Percentiles rank a stretch among this genome's conserved stretches.
Evolutionary conservation across 2,888 invertebrate genomes (phyloP).

Genomic region (Ametastegia equiseti): DNA sequence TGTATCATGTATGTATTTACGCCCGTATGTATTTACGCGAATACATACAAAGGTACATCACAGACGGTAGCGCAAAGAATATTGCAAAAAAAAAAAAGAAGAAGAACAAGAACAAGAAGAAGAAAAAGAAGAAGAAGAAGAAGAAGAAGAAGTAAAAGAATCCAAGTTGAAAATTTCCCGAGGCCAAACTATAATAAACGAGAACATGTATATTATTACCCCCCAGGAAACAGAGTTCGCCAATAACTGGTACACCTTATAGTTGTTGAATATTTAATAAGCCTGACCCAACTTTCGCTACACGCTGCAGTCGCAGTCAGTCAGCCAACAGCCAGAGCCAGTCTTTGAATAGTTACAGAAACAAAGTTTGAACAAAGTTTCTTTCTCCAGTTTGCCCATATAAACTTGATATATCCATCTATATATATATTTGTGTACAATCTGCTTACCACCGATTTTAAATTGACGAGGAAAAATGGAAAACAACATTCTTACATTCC

Average conservation of each 20-base stretch:
- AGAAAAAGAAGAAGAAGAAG: not conserved
- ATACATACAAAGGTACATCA: not conserved
- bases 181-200: not conserved
- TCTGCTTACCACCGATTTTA: too few species aligned
- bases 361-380: conserved; percentile 20
- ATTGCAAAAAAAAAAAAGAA: not conserved
- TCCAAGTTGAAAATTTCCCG: not conserved
- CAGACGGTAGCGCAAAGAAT: not conserved
- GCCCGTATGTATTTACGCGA: not conserved
- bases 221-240: not conserved
- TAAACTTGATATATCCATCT: too few species aligned
- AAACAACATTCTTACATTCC: too few species aligned
- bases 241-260: not conserved
- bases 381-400: too few species aligned
- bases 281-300: not conserved
- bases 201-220: not conserved
- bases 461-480: too few species aligned
- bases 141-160: not conserved
- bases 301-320: not conserved
- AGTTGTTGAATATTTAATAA: conserved; percentile 31
- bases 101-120: not conserved
- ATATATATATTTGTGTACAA: too few species aligned
- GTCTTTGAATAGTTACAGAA: conserved; percentile 7
- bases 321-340: too few species aligned
- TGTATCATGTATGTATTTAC: not conserved